A percentile compares a stretch with the other conserved stretches of the same genome.
These are phyloP conservation scores for Anguilla marmorata DNA, from an alignment of 2,797 vertebrate species.

Conservation along the genomic window DNA sequence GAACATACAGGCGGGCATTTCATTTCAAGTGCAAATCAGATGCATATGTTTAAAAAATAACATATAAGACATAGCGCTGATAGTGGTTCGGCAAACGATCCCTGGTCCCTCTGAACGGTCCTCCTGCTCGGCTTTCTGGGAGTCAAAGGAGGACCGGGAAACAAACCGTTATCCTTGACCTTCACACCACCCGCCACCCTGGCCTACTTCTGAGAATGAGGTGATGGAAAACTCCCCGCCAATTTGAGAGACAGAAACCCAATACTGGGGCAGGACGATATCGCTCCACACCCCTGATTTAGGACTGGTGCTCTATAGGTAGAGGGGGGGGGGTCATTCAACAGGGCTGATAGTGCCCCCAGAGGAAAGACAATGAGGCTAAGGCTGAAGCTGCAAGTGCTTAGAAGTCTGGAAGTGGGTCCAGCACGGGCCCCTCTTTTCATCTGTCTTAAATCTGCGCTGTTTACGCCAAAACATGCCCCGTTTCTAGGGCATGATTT, in stretches of 20 bases:
- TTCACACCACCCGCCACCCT: neutral
- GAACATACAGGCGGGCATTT: neutral
- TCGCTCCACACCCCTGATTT: slow-evolving; percentile 49
- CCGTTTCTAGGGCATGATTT: neutral
- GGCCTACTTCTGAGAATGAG: neutral
- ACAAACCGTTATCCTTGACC: slow-evolving; percentile 2
- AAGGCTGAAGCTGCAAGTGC: slow-evolving; percentile 65
- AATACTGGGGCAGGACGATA: slow-evolving; percentile 45
- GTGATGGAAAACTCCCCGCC: slow-evolving; percentile 31
- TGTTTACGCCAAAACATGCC: slow-evolving; percentile 33
- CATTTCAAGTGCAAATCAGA: neutral
- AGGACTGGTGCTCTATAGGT: slow-evolving; percentile 23
- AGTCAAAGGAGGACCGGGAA: neutral
- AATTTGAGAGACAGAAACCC: slow-evolving; percentile 41
- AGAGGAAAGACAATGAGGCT: slow-evolving; percentile 50
- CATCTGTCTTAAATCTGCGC: slow-evolving; percentile 32
- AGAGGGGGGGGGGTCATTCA: slow-evolving; percentile 21
- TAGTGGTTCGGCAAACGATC: too few relatives aligned
- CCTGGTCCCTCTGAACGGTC: neutral
- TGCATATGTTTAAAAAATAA: neutral
- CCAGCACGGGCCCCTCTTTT: slow-evolving; percentile 21
- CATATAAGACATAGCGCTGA: neutral
- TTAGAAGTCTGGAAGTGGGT: slow-evolving; percentile 57
- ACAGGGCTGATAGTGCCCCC: slow-evolving; percentile 46
- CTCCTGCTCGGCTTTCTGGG: neutral